phyloP scores from a whole-genome alignment of 2,797 vertebrate genomes.

The Macropus fuliginosus region DNA sequence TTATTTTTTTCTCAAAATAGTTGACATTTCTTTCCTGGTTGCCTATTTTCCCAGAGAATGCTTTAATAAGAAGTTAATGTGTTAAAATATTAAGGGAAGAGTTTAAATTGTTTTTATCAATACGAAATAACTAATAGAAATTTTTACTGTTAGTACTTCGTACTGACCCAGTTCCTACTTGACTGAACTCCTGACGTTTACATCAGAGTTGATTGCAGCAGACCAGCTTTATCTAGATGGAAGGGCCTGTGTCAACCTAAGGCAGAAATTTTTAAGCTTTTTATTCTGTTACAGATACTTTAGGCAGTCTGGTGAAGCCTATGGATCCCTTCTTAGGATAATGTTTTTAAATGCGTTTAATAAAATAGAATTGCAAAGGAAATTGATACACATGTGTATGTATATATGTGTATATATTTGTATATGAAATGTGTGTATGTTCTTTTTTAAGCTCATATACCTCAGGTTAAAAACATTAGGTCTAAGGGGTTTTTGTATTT shows the following conservation, averaged over 20 bases:
- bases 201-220: neutral
- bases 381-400: neutral
- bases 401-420: neutral
- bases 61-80: neutral
- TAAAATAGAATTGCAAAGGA: neutral
- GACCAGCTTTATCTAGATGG: neutral
- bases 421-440: neutral
- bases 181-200: neutral
- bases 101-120: neutral
- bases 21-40: conserved; percentile 13
- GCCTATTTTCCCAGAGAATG: conserved; percentile 18
- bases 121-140: neutral
- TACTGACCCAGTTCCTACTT: neutral
- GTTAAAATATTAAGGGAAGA: neutral
- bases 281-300: too few species aligned
- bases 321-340: neutral
- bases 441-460: neutral
- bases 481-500: neutral
- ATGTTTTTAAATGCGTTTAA: neutral
- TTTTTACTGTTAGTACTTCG: neutral
- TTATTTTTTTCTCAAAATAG: conserved; percentile 5
- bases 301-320: neutral
- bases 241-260: neutral
- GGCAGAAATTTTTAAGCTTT: neutral
- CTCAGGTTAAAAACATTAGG: neutral